Evolutionary conservation across 2,797 vertebrate genomes (phyloP).

Genomic region (Peromyscus nudipes): DNA sequence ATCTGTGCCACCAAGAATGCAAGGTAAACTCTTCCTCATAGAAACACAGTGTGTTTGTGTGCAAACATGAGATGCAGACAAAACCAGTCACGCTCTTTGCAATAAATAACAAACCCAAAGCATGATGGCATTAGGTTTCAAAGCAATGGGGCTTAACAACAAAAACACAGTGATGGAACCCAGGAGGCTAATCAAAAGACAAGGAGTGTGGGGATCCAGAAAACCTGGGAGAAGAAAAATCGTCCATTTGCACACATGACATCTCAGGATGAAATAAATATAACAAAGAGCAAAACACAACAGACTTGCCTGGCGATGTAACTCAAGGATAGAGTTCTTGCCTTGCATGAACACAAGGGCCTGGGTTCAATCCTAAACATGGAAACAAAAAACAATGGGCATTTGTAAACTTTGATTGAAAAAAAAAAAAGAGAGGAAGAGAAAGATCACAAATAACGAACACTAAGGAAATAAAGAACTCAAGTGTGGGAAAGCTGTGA

Average conservation of each 20-base stretch:
- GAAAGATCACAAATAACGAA: not conserved
- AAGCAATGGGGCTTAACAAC: not conserved
- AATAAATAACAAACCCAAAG: not conserved
- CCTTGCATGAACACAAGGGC: no score
- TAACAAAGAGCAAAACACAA: not conserved
- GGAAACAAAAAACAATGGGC: not conserved
- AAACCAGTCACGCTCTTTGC: no score
- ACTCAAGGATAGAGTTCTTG: not conserved
- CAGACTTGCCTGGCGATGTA: not conserved
- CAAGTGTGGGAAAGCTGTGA: not conserved
- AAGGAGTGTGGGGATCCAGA: no score
- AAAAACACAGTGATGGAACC: fast-evolving
- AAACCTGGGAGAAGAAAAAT: not conserved
- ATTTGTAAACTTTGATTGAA: fast-evolving
- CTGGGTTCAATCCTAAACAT: not conserved
- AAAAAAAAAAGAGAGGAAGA: not conserved
- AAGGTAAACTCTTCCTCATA: not conserved
- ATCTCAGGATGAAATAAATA: not conserved
- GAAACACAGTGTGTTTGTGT: fast-evolving
- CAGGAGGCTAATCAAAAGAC: not conserved
- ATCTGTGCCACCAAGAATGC: no score
- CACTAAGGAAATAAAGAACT: not conserved
- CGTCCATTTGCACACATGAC: no score
- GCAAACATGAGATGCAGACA: fast-evolving
- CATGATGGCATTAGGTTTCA: fast-evolving